Percentiles rank a stretch among this genome's conserved stretches.
phyloP scores from a whole-genome alignment of 2,113 vertebrate species.

The Plestiodon gilberti region DNA sequence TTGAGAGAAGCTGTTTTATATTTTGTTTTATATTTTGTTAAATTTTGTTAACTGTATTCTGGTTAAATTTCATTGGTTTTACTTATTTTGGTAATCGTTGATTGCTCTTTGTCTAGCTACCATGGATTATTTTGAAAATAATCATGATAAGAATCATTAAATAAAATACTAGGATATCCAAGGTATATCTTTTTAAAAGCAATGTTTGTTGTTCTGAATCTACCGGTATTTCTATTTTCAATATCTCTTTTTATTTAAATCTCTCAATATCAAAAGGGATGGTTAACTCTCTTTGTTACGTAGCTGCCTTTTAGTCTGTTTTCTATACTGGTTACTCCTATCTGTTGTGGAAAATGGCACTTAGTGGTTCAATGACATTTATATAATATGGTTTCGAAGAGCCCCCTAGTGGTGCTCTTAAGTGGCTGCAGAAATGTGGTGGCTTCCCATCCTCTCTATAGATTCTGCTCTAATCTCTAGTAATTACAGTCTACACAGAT shows the following conservation, averaged over 20 bases:
- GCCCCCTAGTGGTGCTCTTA: conserved; percentile 51
- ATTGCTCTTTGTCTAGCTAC: no score
- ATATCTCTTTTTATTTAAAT: not conserved
- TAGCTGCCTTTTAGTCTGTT: rapidly evolving
- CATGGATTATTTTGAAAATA: no score
- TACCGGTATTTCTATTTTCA: not conserved
- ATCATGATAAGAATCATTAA: no score
- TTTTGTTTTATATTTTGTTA: no score
- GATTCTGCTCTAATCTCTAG: no score
- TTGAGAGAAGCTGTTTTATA: no score
- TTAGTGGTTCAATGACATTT: not conserved
- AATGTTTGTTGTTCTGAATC: not conserved
- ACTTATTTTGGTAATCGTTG: no score
- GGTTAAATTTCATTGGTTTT: no score
- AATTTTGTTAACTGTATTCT: no score
- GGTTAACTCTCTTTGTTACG: not conserved
- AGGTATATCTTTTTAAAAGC: not conserved
- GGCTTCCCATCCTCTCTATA: no score
- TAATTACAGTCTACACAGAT: no score
- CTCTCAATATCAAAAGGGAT: rapidly evolving
- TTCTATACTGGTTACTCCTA: not conserved
- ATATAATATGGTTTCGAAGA: conserved; percentile 39
- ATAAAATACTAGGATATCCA: not conserved
- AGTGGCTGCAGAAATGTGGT: not conserved
- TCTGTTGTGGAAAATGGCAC: not conserved